These are phyloP conservation scores for Calidris pugnax DNA, from an alignment of 2,113 vertebrate species.

Conservation along the genomic window DNA sequence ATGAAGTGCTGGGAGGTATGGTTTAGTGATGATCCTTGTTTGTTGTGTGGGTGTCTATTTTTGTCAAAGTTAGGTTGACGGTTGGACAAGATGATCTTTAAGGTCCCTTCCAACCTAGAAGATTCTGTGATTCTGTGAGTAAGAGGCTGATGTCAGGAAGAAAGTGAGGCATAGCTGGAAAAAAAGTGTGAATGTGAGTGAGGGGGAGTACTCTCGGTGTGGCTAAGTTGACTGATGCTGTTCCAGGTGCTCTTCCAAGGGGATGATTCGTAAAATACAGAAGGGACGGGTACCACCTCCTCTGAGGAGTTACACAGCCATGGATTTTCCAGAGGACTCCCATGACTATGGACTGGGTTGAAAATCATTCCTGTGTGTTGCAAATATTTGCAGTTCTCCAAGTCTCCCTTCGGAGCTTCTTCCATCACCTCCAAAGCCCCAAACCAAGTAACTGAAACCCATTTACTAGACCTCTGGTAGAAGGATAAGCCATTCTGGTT, in stretches of 20 bases:
- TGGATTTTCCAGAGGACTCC: background rate
- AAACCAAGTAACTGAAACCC: background rate
- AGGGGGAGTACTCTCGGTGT: background rate
- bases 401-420: background rate
- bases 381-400: background rate
- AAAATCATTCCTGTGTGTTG: background rate
- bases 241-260: background rate
- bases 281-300: background rate
- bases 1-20: no score
- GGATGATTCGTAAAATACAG: rapidly evolving
- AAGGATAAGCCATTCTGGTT: background rate
- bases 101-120: no score
- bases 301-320: background rate
- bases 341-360: background rate
- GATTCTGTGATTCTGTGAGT: no score
- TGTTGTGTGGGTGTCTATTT: no score
- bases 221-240: background rate
- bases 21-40: no score
- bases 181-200: background rate
- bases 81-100: no score
- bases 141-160: background rate
- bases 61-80: no score
- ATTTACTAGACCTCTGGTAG: background rate
- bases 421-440: background rate
- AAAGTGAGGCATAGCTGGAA: background rate